A percentile compares a stretch with the other conserved stretches of the same genome.
Evolutionary conservation across 2,888 invertebrate genomes (phyloP).

Genomic region (Panzeria rudis): DNA sequence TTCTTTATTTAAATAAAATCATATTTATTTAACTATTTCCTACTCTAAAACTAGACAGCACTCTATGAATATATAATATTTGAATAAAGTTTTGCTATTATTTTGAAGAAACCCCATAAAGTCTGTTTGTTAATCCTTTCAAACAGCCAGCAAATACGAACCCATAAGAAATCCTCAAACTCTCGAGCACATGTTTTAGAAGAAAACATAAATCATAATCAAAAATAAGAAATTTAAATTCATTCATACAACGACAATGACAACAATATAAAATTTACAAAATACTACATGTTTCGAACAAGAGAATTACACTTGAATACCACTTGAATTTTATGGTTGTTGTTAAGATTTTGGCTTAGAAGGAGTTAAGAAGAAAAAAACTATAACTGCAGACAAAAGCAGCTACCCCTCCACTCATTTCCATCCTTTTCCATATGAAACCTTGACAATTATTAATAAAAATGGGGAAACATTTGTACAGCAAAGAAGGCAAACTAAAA

Average conservation of each 20-base stretch:
- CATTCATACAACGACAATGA: conserved; percentile 55
- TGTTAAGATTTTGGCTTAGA: conserved; percentile 39
- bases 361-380: conserved; percentile 7
- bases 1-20: background rate
- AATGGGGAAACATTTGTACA: background rate
- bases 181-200: background rate
- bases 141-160: background rate
- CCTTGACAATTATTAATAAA: background rate
- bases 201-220: conserved; percentile 66
- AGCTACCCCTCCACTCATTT: background rate
- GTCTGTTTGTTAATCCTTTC: conserved; percentile 32
- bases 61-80: conserved; percentile 38
- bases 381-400: conserved; percentile 28
- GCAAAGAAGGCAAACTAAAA: background rate
- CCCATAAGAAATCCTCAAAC: conserved; percentile 24
- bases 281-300: conserved; percentile 57
- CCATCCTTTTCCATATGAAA: background rate
- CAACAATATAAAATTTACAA: conserved; percentile 65
- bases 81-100: conserved; percentile 34
- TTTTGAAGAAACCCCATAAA: conserved; percentile 22
- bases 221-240: conserved; percentile 60
- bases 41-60: background rate
- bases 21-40: conserved; percentile 22
- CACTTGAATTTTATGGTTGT: conserved; percentile 63
- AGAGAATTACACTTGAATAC: conserved; percentile 56